Percentiles rank a stretch among this genome's conserved stretches.
phyloP scores from a whole-genome alignment of 2,797 vertebrate genomes.

The Mormyrus hasselquistii region DNA sequence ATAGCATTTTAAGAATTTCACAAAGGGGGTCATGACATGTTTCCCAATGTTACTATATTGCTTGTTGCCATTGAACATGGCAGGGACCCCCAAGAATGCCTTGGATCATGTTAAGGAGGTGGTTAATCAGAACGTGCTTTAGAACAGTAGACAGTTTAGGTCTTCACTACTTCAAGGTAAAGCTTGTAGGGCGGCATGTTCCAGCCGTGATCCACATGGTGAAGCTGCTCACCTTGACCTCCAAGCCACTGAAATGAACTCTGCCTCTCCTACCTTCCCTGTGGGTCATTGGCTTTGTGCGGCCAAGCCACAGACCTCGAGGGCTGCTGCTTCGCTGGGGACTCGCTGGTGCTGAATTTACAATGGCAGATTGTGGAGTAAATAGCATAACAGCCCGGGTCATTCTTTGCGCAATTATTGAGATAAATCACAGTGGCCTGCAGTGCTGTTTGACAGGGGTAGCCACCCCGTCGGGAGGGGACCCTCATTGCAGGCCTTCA shows the following conservation, averaged over 20 bases:
- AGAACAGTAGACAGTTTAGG: background rate
- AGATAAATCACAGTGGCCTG: conserved; percentile 3
- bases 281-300: background rate
- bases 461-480: background rate
- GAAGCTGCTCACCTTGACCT: background rate
- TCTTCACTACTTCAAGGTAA: background rate
- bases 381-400: background rate
- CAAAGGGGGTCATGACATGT: background rate
- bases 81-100: background rate
- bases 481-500: background rate
- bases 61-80: background rate
- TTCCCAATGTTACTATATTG: background rate
- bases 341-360: background rate
- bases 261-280: background rate
- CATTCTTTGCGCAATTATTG: background rate
- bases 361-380: background rate
- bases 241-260: background rate
- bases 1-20: background rate
- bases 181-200: background rate
- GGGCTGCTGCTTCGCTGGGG: background rate
- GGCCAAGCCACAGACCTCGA: background rate
- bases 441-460: background rate
- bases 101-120: background rate
- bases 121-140: background rate
- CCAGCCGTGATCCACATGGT: background rate